Evolutionary conservation across 2,888 invertebrate species (phyloP), one percentile per base, ranked within the genome.

Genomic region (Lutraria lutraria): DNA sequence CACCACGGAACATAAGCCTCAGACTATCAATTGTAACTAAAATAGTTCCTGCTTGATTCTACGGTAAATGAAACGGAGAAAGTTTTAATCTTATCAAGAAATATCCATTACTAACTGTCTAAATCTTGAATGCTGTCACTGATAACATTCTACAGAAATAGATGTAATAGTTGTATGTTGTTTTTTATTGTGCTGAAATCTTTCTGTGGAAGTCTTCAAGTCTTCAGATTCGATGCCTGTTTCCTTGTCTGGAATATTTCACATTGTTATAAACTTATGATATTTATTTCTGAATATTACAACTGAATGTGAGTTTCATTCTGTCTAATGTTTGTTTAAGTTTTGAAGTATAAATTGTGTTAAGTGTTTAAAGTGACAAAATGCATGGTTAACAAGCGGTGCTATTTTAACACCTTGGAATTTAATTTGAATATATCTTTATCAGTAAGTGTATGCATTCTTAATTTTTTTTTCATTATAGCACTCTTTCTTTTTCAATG

Each of bases 31-130:
- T 21, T n/a, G 60, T 21, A 60, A 72, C 25, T 72, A 72, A 72
- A 72, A 72, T 72, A n/a, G 0, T 72, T 72, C 72, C 25, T 72
- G 25, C 21, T 13, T 12, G 72, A 72, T 29, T 31, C 31, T 72
- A n/a, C 29, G 29, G 72, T 72, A 72, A 72, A 21, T 25, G 56
- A 72, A 72, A 29, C 72, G 29, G 29, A 72, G 8, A 25, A 15
- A 72, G 72, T 29, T 72, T n/a, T n/a, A n/a, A n/a, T n/a, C n/a
- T n/a, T 72, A 72, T 72, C 72, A 72, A 25, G n/a, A 29, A 72
- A 19, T 72, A 72, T 72, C 72, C 72, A 72, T 72, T 72, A 72
- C 72, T 29, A 25, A 29, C 72, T 72, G 72, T 72, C 72, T 72
- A 72, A 72, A 10, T 12, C 29, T 31, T n/a, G 25, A n/a, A 6